Percentiles rank a stretch among this genome's conserved stretches.
phyloP scores from a whole-genome alignment of 2,113 vertebrate species.

The Lepidothrix coronata region DNA sequence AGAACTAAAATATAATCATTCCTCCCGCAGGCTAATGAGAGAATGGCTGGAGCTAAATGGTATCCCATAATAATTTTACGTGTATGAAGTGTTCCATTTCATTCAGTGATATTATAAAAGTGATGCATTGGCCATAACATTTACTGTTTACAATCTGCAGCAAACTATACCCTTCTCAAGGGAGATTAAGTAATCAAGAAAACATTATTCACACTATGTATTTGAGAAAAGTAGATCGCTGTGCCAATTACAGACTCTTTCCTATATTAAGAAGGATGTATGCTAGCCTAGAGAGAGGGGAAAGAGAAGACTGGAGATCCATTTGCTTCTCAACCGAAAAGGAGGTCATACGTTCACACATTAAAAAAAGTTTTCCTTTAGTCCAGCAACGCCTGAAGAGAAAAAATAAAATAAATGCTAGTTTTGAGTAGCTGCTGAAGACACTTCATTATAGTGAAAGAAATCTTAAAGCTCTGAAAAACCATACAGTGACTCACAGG shows the following conservation, averaged over 20 bases:
- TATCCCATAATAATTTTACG: slow-evolving; percentile 34
- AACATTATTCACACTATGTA: neutral
- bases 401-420: neutral
- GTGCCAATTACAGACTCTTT: slow-evolving; percentile 12
- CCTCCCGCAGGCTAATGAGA: slow-evolving; percentile 26
- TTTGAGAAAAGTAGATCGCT: neutral
- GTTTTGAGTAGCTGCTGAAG: slow-evolving; percentile 55
- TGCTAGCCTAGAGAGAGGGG: neutral
- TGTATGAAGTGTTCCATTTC: slow-evolving; percentile 36
- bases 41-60: slow-evolving; percentile 35
- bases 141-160: slow-evolving; percentile 59
- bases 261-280: neutral
- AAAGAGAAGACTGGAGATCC: neutral
- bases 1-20: slow-evolving; percentile 28
- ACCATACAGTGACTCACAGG: neutral
- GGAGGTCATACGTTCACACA: neutral
- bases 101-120: slow-evolving; percentile 57
- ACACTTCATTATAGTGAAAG: slow-evolving; percentile 21
- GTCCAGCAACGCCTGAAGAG: neutral
- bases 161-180: slow-evolving; percentile 40
- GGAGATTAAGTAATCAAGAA: slow-evolving; percentile 51
- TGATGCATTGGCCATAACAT: slow-evolving; percentile 43
- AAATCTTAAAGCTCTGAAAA: slow-evolving; percentile 26
- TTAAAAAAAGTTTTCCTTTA: neutral
- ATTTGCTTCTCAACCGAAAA: neutral